Evolutionary conservation across 1,140 invertebrate species (phyloP).

Genomic region (Lanistes nyassanus): DNA sequence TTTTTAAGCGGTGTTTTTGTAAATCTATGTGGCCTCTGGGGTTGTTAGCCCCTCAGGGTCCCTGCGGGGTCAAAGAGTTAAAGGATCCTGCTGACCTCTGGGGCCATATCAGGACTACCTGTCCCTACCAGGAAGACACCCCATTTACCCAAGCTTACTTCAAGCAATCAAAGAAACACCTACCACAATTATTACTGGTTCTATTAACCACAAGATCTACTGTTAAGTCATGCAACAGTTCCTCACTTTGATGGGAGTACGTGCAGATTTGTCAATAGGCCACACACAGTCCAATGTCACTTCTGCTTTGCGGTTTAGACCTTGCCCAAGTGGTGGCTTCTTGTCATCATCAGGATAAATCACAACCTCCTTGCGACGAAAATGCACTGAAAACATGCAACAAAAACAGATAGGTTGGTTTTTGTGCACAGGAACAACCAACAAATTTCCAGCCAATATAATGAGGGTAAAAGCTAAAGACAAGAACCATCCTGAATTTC

Average conservation of each 20-base stretch:
- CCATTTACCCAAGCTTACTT: too few relatives aligned
- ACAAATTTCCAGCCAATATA: background rate
- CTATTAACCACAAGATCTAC: too few relatives aligned
- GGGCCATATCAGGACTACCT: too few relatives aligned
- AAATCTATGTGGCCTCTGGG: too few relatives aligned
- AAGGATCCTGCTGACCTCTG: too few relatives aligned
- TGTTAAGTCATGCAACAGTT: too few relatives aligned
- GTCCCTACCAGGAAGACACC: too few relatives aligned
- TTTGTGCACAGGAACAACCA: background rate
- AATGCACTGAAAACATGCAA: conserved; percentile 70
- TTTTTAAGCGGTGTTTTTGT: too few relatives aligned
- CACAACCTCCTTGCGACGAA: conserved; percentile 74
- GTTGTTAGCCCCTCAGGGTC: too few relatives aligned
- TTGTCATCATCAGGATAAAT: conserved; percentile 76
- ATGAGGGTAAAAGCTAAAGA: background rate
- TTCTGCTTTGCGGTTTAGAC: conserved; percentile 91
- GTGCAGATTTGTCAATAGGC: conserved; percentile 88
- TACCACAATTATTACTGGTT: too few relatives aligned
- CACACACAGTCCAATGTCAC: conserved; percentile 93
- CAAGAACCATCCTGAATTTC: background rate
- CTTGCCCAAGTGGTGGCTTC: conserved; percentile 83
- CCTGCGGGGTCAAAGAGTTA: too few relatives aligned
- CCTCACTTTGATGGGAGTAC: conserved; percentile 80
- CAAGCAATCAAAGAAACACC: too few relatives aligned
- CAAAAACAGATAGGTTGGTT: background rate